Base-by-base conservation (phyloP, 2,888 invertebrate genomes). In the Cryptops parisi region DNA sequence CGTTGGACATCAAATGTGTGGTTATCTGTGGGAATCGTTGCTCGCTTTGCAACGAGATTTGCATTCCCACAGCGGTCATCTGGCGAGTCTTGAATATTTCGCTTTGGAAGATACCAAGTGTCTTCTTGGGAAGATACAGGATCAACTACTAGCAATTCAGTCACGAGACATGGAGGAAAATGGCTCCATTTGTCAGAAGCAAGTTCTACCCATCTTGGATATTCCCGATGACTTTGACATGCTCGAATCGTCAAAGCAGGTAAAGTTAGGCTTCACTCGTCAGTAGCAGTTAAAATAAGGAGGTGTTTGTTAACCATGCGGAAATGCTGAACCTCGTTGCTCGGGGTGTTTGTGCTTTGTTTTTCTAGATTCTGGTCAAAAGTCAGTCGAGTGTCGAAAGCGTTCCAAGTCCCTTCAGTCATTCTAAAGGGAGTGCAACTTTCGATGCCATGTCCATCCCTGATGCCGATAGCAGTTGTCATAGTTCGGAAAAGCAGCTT, bases 21-120 rank as follows among this genome's bases (percentile, higher is more conserved):
- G 17, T 1, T 51, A 51, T 43, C 24, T 51, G 6, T 51, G 51
- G 51, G 51, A 51, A 17, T 41, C 41, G 40, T 51, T 41, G 23
- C 17, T 51, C 1, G 25, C 51, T n/a, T 17, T 51, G 6, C 51
- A 51, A 43, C 40, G 26, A n/a, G 51, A 51, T 3, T 23, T 51
- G 12, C 41, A 41, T 6, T 22, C 51, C 6, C 43, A 41, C 24
- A 24, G 23, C 9, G 27, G 43, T 4, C 40, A 41, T 21, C 21
- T 15, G 1, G 43, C 41, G 15, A 21, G 41, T 15, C 26, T 51
- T 6, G 43, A 51, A 43, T 21, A 51, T 5, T 25, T 51, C 5
- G 43, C 51, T 19, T 21, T 51, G 41, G 51, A 51, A 19, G 51
- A 51, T 19, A 26, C 43, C 12, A 40, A 43, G 15, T 21, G 22